Percentiles rank a stretch among this genome's conserved stretches.
Conservation (phyloP, 2,888 invertebrate species). For the Atherix ibis region DNA sequence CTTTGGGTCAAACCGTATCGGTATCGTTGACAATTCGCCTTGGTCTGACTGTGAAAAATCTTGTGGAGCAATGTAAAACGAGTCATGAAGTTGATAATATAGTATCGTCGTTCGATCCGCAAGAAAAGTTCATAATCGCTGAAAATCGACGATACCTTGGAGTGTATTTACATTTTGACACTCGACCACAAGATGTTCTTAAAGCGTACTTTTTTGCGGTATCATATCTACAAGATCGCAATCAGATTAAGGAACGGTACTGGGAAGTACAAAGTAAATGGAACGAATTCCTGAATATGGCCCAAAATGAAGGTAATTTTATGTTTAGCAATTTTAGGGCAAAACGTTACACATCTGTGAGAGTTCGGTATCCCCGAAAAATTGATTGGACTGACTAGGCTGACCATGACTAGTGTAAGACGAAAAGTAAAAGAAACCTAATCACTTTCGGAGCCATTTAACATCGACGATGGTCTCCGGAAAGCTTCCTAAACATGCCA, state of each 20-base stretch:
- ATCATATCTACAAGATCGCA: slow-evolving; percentile 30
- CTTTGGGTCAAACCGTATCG: slow-evolving; percentile 38
- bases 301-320: slow-evolving; percentile 31
- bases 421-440: too few species aligned
- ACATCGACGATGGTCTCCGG: too few species aligned
- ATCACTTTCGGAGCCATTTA: too few species aligned
- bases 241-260: slow-evolving; percentile 33
- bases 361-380: neutral
- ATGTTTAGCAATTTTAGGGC: slow-evolving; percentile 2
- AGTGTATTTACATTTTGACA: slow-evolving; percentile 32
- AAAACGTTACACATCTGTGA: neutral
- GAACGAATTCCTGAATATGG: slow-evolving; percentile 30
- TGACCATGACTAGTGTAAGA: too few species aligned
- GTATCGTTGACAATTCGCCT: slow-evolving; percentile 28
- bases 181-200: slow-evolving; percentile 28
- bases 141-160: slow-evolving; percentile 28
- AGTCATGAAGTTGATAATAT: slow-evolving; percentile 29
- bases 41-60: slow-evolving; percentile 27
- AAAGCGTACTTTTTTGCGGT: slow-evolving; percentile 33
- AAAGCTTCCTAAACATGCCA: neutral
- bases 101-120: slow-evolving; percentile 31
- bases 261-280: slow-evolving; percentile 37
- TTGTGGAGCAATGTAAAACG: slow-evolving; percentile 28
- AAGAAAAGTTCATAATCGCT: slow-evolving; percentile 31
- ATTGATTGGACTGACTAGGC: too few species aligned